Evolutionary conservation across 1,140 invertebrate species (phyloP).

Genomic region (Lasioglossum albipes): DNA sequence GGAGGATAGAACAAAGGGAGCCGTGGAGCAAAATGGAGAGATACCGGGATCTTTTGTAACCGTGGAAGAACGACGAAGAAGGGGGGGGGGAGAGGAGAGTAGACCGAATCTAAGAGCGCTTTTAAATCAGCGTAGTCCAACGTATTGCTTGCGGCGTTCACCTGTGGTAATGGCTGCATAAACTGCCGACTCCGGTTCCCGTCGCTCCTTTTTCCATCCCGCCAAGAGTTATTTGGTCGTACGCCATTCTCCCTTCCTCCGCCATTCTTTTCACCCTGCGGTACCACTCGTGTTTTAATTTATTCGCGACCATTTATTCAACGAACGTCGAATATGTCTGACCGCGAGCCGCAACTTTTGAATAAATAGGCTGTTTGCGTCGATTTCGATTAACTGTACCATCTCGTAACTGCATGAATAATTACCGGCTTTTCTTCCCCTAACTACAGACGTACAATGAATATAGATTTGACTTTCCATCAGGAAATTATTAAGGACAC

Average conservation of each 20-base stretch:
- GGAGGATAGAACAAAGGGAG: slow-evolving; percentile 15
- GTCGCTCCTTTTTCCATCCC: slow-evolving; percentile 55
- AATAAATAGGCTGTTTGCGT: neutral
- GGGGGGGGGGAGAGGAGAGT: slow-evolving; percentile 16
- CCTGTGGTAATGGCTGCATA: slow-evolving; percentile 65
- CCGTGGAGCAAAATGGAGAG: neutral
- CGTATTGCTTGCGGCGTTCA: slow-evolving; percentile 64
- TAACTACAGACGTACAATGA: too few relatives aligned
- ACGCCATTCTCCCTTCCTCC: slow-evolving; percentile 34
- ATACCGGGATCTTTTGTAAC: slow-evolving; percentile 29
- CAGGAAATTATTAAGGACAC: too few relatives aligned
- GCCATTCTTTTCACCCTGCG: neutral
- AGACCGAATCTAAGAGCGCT: slow-evolving; percentile 60
- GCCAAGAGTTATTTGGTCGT: slow-evolving; percentile 50
- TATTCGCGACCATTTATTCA: slow-evolving; percentile 24
- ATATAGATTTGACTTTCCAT: too few relatives aligned
- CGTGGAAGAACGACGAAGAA: slow-evolving; percentile 12
- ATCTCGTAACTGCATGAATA: too few relatives aligned
- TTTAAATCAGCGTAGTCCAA: slow-evolving; percentile 63
- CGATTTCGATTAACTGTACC: neutral
- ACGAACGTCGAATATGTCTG: slow-evolving; percentile 11
- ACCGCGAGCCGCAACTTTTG: slow-evolving; percentile 1
- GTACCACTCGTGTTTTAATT: slow-evolving; percentile 31
- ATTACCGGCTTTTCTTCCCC: too few relatives aligned
- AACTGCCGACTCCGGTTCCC: slow-evolving; percentile 57